Evolutionary conservation across 2,888 invertebrate genomes (phyloP).

Genomic region (Anticlea derivata): DNA sequence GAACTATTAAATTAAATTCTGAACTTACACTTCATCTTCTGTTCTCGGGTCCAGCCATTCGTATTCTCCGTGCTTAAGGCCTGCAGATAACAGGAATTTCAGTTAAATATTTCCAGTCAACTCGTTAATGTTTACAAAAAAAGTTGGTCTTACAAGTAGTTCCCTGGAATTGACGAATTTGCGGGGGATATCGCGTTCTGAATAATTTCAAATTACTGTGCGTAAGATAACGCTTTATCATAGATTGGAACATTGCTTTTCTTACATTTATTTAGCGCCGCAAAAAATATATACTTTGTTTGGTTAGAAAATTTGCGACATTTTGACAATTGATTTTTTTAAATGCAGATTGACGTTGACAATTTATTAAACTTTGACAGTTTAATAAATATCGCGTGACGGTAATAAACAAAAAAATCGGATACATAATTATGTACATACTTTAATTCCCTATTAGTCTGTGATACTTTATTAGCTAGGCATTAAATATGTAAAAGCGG

Average conservation of each 20-base stretch:
- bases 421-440: no score
- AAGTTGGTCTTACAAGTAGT: conserved; percentile 50
- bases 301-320: conserved; percentile 9
- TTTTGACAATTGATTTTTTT: background rate
- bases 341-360: no score
- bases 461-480: no score
- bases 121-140: conserved; percentile 21
- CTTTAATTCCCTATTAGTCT: no score
- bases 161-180: conserved; percentile 51
- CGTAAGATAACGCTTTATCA: conserved; percentile 36
- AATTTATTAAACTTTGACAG: no score
- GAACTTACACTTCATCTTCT: conserved; percentile 93
- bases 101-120: conserved; percentile 7
- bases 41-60: conserved; percentile 97
- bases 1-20: background rate
- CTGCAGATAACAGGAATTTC: conserved; percentile 63
- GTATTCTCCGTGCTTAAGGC: conserved; percentile 89
- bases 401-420: no score
- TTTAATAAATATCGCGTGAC: no score
- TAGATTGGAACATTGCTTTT: conserved; percentile 28
- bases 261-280: background rate
- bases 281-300: conserved; percentile 11
- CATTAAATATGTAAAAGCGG: no score
- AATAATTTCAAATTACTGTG: conserved; percentile 33
- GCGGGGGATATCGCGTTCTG: conserved; percentile 30